Evolutionary conservation across 1,140 invertebrate species (phyloP).

Genomic region (Cephus cinctus): DNA sequence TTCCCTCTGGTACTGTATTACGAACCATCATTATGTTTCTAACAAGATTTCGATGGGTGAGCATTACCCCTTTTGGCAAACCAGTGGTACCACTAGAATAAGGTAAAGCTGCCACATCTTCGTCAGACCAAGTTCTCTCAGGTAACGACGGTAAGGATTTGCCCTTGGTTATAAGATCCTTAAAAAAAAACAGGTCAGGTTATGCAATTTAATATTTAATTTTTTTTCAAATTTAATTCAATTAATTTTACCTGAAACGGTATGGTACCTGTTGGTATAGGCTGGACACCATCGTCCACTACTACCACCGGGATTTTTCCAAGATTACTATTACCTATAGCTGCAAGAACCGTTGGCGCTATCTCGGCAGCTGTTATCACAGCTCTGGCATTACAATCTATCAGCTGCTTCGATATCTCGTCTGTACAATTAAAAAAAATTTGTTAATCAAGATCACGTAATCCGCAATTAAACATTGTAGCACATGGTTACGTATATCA

Average conservation of each 20-base stretch:
- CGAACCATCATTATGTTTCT: conserved; percentile 64
- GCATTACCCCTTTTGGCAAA: conserved; percentile 86
- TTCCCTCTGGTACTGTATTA: conserved; percentile 34
- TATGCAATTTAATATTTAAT: not conserved
- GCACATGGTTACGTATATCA: too few relatives aligned
- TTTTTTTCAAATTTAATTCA: not conserved
- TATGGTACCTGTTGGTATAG: conserved; percentile 35
- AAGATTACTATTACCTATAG: conserved; percentile 18
- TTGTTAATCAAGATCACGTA: too few relatives aligned
- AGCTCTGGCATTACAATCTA: conserved; percentile 64
- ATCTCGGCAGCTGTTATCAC: conserved; percentile 64
- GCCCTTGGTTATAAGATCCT: conserved; percentile 46
- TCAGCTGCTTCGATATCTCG: conserved; percentile 73
- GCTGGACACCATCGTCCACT: conserved; percentile 32
- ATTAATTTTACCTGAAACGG: conserved; percentile 36
- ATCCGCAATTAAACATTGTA: too few relatives aligned
- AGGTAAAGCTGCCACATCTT: conserved; percentile 62
- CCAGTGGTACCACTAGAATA: conserved; percentile 89
- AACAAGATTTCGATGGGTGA: conserved; percentile 77
- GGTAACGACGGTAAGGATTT: conserved; percentile 35
- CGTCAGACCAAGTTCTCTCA: conserved; percentile 21
- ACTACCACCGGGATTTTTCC: conserved; percentile 34
- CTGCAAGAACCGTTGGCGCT: conserved; percentile 36
- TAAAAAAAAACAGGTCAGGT: conserved; percentile 6
- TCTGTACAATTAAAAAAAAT: conserved; percentile 54